Evolutionary conservation across 2,797 vertebrate genomes (phyloP).

Genomic region (Sebastes minor): DNA sequence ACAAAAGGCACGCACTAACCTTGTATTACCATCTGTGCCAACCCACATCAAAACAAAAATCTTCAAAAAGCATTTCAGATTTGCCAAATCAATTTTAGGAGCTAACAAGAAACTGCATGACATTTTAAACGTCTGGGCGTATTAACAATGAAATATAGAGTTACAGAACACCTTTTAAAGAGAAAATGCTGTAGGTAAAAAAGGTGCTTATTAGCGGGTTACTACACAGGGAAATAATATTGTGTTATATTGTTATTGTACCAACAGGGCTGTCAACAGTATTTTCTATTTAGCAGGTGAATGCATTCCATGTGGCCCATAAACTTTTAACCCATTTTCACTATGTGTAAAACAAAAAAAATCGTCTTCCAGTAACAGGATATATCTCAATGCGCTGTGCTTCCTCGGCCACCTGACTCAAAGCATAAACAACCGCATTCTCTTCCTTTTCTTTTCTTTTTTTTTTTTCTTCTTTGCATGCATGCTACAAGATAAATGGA

Average conservation of each 20-base stretch:
- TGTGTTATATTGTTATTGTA: constrained; percentile 63
- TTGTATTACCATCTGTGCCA: constrained; percentile 75
- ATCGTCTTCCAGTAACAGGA: constrained; percentile 12
- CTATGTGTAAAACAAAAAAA: not conserved
- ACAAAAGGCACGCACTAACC: constrained; percentile 71
- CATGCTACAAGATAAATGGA: constrained; percentile 86
- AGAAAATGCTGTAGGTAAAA: not conserved
- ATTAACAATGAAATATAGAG: constrained; percentile 33
- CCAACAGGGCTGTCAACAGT: constrained; percentile 61
- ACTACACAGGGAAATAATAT: constrained; percentile 64
- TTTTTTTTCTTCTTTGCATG: constrained; percentile 14
- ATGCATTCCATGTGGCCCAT: constrained; percentile 14
- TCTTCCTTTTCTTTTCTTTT: constrained; percentile 2
- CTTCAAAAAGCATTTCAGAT: constrained; percentile 54
- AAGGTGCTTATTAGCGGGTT: constrained; percentile 44
- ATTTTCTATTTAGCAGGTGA: constrained; percentile 46
- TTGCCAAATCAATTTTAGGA: constrained; percentile 51
- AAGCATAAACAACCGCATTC: constrained; percentile 61
- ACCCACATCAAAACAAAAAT: constrained; percentile 58
- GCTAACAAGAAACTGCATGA: constrained; percentile 44
- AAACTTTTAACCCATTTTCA: constrained; percentile 12
- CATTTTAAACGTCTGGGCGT: constrained; percentile 29
- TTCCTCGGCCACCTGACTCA: constrained; percentile 27
- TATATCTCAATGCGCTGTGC: not conserved
- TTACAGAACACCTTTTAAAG: constrained; percentile 4